Base-by-base conservation (phyloP, 1,140 invertebrate species). In the Pachyrhynchus sulphureomaculatus region DNA sequence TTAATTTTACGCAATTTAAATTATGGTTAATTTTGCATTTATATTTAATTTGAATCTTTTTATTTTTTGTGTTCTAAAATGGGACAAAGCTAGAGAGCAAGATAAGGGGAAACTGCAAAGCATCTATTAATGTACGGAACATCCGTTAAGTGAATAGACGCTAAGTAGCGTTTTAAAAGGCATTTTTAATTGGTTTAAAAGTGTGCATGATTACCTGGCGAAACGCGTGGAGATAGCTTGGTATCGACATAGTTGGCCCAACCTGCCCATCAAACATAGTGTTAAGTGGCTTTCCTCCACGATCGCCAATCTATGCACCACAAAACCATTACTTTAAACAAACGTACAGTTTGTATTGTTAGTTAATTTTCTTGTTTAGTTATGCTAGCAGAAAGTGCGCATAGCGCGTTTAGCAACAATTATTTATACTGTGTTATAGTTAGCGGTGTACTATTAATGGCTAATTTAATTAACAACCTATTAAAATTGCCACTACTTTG, bases 71-170 rank as follows among this genome's bases (percentile, higher is more conserved):
- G 70, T 68, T 69, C 69, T 69, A 52, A 72, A 68, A 72, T 66
- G 64, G 72, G 72, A 70, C 68, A 71, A 71, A 74, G 71, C 71
- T 60, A 70, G 67, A 74, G 72, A 74, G 69, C 52, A 47, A 72
- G 68, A 72, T 64, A 37, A 70, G 64, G 68, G 70, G 67, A 64
- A 72, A 48, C 70, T 65, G 66, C 68, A 66, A 72, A 72, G 67
- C 65, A 63, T 60, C 61, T 63, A 65, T 51, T 29, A 42, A 67
- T 59, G 53, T 45, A 64, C 49, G 36, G 47, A 44, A 66, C 49
- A 59, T 58, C 23, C 26, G 26, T 29, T 29, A 2, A 29, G 26
- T 29, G 39, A 23, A 58, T 58, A 59, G 57, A 60, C 32, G 44
- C 39, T 68, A 49, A 60, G 53, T 61, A 53, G 64, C 13, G 23